Evolutionary conservation across 2,113 vertebrate genomes (phyloP).

Genomic region (Sciurus niger): DNA sequence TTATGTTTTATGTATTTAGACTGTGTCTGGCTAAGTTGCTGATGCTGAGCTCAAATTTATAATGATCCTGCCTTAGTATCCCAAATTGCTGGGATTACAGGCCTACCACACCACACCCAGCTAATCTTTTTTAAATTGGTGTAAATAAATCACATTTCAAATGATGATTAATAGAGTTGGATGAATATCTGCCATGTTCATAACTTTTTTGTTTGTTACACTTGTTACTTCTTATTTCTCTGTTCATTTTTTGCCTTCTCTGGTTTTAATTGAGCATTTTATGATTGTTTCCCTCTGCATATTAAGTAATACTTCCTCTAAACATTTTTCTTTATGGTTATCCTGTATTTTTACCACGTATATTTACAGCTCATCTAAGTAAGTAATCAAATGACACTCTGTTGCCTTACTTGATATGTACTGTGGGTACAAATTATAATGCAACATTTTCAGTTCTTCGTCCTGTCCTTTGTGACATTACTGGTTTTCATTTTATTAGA

Average conservation of each 20-base stretch:
- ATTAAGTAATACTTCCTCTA: not conserved
- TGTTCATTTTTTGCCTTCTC: not conserved
- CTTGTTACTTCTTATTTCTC: not conserved
- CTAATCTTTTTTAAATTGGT: not conserved
- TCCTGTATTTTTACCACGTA: not conserved
- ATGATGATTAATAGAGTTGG: slow-evolving; percentile 25
- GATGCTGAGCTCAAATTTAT: no score
- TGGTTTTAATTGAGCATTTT: not conserved
- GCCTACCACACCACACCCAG: not conserved
- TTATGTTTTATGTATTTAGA: no score
- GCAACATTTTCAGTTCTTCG: not conserved
- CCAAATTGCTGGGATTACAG: no score
- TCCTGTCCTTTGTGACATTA: not conserved
- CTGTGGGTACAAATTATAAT: not conserved
- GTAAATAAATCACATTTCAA: not conserved
- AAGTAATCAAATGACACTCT: not conserved
- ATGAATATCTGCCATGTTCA: not conserved
- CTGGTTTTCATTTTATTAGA: not conserved
- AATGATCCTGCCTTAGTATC: no score
- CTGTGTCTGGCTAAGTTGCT: no score
- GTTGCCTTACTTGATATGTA: not conserved
- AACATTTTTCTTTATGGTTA: not conserved
- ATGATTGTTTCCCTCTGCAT: not conserved
- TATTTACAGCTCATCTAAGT: not conserved
- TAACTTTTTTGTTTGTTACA: not conserved